phyloP scores from a whole-genome alignment of 2,113 vertebrate species.

The Zingel zingel region DNA sequence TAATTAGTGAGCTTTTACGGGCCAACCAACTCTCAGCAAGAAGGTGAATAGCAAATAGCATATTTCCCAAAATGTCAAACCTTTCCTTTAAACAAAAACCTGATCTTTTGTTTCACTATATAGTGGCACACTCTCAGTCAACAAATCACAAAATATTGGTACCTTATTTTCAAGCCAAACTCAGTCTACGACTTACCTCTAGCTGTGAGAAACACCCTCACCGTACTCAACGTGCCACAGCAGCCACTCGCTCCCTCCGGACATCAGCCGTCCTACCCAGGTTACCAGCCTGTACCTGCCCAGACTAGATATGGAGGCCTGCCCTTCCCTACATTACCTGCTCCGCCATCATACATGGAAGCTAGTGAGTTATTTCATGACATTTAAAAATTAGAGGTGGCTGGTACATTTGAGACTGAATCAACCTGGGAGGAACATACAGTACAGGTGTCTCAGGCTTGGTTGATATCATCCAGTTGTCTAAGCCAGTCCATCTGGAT shows the following conservation, averaged over 20 bases:
- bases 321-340: conserved; percentile 76
- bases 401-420: not conserved
- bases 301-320: conserved; percentile 71
- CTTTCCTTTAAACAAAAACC: not conserved
- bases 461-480: not conserved
- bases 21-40: not conserved
- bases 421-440: not conserved
- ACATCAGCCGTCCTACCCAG: conserved; percentile 69
- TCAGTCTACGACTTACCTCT: conserved; percentile 26
- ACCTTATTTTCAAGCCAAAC: not conserved
- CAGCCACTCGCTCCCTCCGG: conserved; percentile 45
- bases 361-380: conserved; percentile 62
- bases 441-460: not conserved
- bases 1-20: not conserved
- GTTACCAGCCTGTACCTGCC: conserved; percentile 84
- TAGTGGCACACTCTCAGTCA: not conserved
- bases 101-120: not conserved
- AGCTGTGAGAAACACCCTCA: conserved; percentile 78
- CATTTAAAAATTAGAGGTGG: not conserved
- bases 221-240: conserved; percentile 74
- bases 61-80: not conserved
- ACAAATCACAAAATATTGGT: not conserved
- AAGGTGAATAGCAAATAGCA: not conserved
- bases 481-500: not conserved
- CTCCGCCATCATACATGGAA: conserved; percentile 86